Evolutionary conservation across 2,113 vertebrate genomes (phyloP), one percentile per base, ranked within the genome.

Genomic region (Ailurus styani): DNA sequence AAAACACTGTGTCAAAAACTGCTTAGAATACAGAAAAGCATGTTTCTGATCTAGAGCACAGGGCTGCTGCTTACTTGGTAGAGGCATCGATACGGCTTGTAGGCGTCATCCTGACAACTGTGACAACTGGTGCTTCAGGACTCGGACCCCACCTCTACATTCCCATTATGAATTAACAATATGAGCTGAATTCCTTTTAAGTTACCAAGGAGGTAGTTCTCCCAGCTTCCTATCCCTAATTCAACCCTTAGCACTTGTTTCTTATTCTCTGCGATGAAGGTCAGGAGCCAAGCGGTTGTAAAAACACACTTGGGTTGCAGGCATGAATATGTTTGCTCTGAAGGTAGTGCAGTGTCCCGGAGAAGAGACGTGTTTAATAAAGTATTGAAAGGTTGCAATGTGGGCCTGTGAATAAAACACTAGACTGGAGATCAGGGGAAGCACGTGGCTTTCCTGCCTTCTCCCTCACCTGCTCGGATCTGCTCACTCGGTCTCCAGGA

Each of bases 1-100:
- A 96, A 98, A 98, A 96, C 78, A 79, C 17, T 95, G 40, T 97
- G 98, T 97, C 97, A 88, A 91, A 96, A 98, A 98, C 52, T 96
- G 85, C 97, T 98, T 94, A 96, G 97, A 98, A 98, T 95, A 98
- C 45, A 98, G 68, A 45, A 77, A 77, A 66, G 81, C 87, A 50
- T 8, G 81, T 50, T 93, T 97, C 93, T 87, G 96, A 95, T 95
- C 25, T 83, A 66, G 21, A 75, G 72, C 29, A 81, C 52, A 91
- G 93, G 86, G 93, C 45, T 13, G 12, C 70, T 52, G 84, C 73
- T 87, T 84, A 57, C 86, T 42, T 52, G 4, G 85, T 34, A 4
- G 66, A 94, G 92, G 0, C 6, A 75, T 62, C 21, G 12, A 29
- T 25, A 15, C 34, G 88, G 87, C 77, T 94, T 72, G 20, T 64